Evolutionary conservation across 2,797 vertebrate genomes (phyloP), one percentile per base, ranked within the genome.

Genomic region (Macroramphosus scolopax): DNA sequence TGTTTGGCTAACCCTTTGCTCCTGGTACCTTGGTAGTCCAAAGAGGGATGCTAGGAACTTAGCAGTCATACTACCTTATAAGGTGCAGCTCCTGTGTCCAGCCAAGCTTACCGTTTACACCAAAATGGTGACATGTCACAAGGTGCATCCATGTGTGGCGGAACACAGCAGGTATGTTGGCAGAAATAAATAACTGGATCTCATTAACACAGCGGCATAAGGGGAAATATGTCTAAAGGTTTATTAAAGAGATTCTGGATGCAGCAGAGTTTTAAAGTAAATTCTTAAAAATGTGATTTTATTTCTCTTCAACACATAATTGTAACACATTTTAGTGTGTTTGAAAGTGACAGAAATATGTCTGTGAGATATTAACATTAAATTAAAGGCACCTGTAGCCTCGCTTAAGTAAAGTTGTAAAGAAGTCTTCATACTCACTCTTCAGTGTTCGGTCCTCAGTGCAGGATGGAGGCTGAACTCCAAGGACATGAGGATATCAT

Each of bases 21-120:
- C 83, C 88, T 77, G 66, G 87, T 57, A 53, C 51, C 63, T 37
- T 18, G 44, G 53, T 41, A 72, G 52, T 83, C 66, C 75, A 55
- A 51, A 55, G 62, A 66, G 59, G 61, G 75, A 68, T 64, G 70
- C 69, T 77, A 55, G 62, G 83, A 88, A 86, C 82, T 86, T 87
- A 82, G 88, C 59, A 71, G 88, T 82, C 82, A 72, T 31, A 79
- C 90, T 90, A 83, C 94, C 94, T 93, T 95, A 91, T 94, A 95
- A 90, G 93, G 94, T 89, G 89, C 87, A 67, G 46, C 71, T 70
- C 10, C 9, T 37, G 69, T 82, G 87, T 82, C 84, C 88, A 82
- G 68, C 75, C 75, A 80, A 79, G 82, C 82, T 67, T 66, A 65
- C 53, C 67, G 60, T 86, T 87, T 81, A 85, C 75, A 79, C 85